Evolutionary conservation across 2,888 invertebrate genomes (phyloP).

Genomic region (Ophion ellenae): DNA sequence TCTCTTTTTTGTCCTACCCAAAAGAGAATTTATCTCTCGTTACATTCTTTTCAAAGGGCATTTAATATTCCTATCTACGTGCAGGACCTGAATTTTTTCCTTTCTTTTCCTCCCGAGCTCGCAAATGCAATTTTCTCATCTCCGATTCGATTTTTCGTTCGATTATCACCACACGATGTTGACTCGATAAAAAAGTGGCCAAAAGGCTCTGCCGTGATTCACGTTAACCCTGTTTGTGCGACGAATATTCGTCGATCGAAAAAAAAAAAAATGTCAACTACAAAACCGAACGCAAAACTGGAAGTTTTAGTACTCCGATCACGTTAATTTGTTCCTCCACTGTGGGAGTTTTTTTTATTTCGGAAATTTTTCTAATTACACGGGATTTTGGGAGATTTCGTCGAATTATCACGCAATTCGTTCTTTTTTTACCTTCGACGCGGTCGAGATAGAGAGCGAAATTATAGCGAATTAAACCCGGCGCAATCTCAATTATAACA

Average conservation of each 20-base stretch:
- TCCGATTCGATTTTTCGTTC: background rate
- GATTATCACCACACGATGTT: background rate
- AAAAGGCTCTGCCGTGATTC: background rate
- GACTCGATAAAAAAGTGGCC: background rate
- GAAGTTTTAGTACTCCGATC: too few species aligned
- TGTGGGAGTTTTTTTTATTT: too few species aligned
- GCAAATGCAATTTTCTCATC: conserved; percentile 20
- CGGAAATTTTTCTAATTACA: too few species aligned
- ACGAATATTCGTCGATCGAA: too few species aligned
- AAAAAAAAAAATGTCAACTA: too few species aligned
- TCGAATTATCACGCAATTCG: background rate
- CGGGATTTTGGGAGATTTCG: too few species aligned
- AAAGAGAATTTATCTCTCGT: conserved; percentile 47
- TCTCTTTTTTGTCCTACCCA: conserved; percentile 7
- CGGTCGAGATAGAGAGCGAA: background rate
- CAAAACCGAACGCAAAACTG: too few species aligned
- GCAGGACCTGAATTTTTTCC: conserved; percentile 3
- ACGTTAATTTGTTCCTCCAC: too few species aligned
- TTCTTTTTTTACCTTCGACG: background rate
- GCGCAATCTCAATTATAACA: conserved; percentile 36
- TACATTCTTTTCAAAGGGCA: conserved; percentile 30
- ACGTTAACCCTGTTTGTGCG: background rate
- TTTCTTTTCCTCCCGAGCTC: background rate
- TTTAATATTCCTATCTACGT: conserved; percentile 52
- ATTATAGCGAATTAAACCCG: background rate